A percentile compares a stretch with the other conserved stretches of the same genome.
These are phyloP conservation scores for Apodemus speciosus DNA, from an alignment of 2,113 vertebrate genomes.

Conservation along the genomic window DNA sequence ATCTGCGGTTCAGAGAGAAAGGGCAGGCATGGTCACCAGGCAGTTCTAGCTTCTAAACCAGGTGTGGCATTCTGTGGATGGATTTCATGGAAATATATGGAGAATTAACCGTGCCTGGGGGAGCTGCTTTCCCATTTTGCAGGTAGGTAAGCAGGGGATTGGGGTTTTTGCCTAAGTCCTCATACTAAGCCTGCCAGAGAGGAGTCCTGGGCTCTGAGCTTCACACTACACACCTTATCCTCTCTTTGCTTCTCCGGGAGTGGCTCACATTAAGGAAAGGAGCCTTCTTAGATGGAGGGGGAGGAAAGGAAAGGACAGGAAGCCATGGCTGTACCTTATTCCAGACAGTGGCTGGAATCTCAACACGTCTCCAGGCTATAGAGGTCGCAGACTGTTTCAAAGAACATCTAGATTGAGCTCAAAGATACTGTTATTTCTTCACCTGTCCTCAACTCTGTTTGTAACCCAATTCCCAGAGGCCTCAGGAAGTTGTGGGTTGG, in stretches of 20 bases:
- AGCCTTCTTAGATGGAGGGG: background rate
- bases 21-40: background rate
- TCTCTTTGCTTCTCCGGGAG: background rate
- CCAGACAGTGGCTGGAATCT: conserved; percentile 73
- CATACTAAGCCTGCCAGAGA: background rate
- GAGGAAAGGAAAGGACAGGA: conserved; percentile 10
- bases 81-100: background rate
- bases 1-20: background rate
- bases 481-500: background rate
- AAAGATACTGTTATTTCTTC: conserved; percentile 29
- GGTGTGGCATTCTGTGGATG: no score
- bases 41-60: background rate
- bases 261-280: background rate
- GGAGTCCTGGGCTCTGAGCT: background rate
- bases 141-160: background rate
- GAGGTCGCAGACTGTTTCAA: conserved; percentile 40
- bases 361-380: conserved; percentile 63
- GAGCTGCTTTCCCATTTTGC: background rate
- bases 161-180: background rate
- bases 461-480: background rate
- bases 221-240: background rate
- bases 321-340: conserved; percentile 69
- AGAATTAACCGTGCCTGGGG: background rate
- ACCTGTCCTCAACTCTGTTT: conserved; percentile 48
- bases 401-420: conserved; percentile 20